Evolutionary conservation across 2,797 vertebrate species (phyloP), one percentile per base, ranked within the genome.

Genomic region (Florisuga fusca): DNA sequence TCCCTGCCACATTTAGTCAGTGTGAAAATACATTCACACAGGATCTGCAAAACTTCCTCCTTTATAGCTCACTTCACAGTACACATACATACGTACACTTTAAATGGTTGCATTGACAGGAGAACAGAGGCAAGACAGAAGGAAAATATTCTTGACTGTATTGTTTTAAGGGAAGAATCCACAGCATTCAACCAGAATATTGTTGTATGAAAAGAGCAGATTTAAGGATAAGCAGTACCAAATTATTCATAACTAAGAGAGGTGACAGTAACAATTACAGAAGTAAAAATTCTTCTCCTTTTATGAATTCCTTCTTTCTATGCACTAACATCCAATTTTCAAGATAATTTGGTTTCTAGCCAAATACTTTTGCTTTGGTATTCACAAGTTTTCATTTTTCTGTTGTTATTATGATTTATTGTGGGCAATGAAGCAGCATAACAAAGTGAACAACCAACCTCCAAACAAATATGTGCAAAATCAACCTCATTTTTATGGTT

Each of bases 321-420:
- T 25, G 29, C 29, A 77, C 87, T 91, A 59, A 31, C 46, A 48
- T 43, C 62, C 90, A 36, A 88, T 84, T 97, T 93, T 94, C 22
- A 76, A 92, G 57, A 68, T 50, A 69, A 64, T 79, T 79, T 68
- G 43, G 17, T 33, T 87, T 87, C 53, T 78, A 83, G 71, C 4
- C 84, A 83, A 90, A 84, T 26, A 79, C 7, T 78, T 92, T 85
- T 95, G 68, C 15, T 94, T 68, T 80, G 63, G 48, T 46, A 93
- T 76, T 94, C 58, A 23, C 34, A 94, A 90, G 64, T 82, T 95
- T 95, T 96, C 74, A 76, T 74, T 88, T 79, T 51, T 89, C 29
- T 90, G 31, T 68, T 76, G 26, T 22, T 93, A 41, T 62, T 79
- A 50, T 75, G 61, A 73, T 48, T 93, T 85, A 62, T 11, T 92